These are phyloP conservation scores for Holothuria leucospilota DNA, from an alignment of 53 echinoderm and acorn worm genomes.

Conservation along the genomic window DNA sequence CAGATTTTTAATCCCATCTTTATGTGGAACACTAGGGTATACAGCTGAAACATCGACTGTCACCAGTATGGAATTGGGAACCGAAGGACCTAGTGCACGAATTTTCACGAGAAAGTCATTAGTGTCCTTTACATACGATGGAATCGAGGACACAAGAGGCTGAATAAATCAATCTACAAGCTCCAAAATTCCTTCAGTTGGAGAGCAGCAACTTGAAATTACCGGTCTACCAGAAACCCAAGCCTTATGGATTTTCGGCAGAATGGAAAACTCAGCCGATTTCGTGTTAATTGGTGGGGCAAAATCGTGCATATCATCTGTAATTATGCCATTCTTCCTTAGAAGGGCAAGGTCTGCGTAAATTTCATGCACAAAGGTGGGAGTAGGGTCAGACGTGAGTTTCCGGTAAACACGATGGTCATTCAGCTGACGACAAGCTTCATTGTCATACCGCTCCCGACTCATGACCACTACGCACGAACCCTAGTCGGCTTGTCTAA, in stretches of 20 bases:
- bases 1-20: neutral
- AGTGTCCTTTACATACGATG: slow-evolving; percentile 7
- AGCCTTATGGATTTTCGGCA: slow-evolving; percentile 1
- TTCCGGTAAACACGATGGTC: slow-evolving; percentile 8
- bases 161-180: neutral
- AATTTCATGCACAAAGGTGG: neutral
- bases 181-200: neutral
- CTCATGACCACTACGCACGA: neutral
- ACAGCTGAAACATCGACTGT: slow-evolving; percentile 12
- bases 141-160: slow-evolving; percentile 8
- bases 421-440: neutral
- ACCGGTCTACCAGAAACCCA: slow-evolving; percentile 12
- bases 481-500: neutral
- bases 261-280: neutral
- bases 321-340: neutral
- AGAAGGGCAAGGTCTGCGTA: neutral
- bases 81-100: neutral
- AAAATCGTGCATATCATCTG: neutral
- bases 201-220: slow-evolving; percentile 6
- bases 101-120: slow-evolving; percentile 4
- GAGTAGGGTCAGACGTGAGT: slow-evolving; percentile 2
- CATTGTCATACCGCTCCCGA: neutral
- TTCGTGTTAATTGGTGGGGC: neutral
- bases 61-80: too few relatives aligned
- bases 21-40: neutral